Base-by-base conservation (phyloP, 1,140 invertebrate genomes). In the Luehdorfia chinensis region DNA sequence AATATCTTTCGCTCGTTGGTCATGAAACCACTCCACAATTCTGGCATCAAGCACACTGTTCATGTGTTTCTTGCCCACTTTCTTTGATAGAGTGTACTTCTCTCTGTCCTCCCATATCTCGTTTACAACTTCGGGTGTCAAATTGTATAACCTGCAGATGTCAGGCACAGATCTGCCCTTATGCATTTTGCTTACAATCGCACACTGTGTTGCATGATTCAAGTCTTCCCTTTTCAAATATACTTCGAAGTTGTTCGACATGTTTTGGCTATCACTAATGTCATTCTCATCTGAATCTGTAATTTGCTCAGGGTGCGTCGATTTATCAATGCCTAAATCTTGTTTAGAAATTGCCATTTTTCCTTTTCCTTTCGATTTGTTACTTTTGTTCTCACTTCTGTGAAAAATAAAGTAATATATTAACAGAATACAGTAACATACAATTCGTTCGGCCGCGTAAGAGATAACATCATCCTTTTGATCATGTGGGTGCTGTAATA, bases 91-190 rank as follows among this genome's bases (percentile, higher is more conserved):
- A 1, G 45, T 48, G 31, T 56, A 59, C n/a, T 56, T 64, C n/a
- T 59, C 60, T 15, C 60, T 47, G 9, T 59, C 53, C 19, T 64
- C 56, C 60, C 60, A 64, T 28, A 64, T 54, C 30, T 59, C 52
- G 6, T 59, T 50, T 11, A 64, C 60, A 0, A 59, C 47, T 27
- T 64, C 60, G 2, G 56, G 56, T 0, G 52, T 53, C 8, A 64
- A 18, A 14, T 59, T 51, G 28, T 59, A 64, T n/a, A 59, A 11
- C 9, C 45, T 52, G 16, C 56, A 59, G 1, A 64, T 46, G 16
- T 64, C 56, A 1, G 50, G 7, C 1, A 64, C 47, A 1, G 53
- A 44, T 14, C 53, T 32, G 2, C 60, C 60, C 34, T 64, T 64
- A 21, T 59, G 52, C 53, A 64, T 52, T 28, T 64, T 64, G 27